Percentiles rank a stretch among this genome's conserved stretches.
These are phyloP conservation scores for Chorisops tibialis DNA, from an alignment of 2,888 invertebrate genomes.

Conservation along the genomic window DNA sequence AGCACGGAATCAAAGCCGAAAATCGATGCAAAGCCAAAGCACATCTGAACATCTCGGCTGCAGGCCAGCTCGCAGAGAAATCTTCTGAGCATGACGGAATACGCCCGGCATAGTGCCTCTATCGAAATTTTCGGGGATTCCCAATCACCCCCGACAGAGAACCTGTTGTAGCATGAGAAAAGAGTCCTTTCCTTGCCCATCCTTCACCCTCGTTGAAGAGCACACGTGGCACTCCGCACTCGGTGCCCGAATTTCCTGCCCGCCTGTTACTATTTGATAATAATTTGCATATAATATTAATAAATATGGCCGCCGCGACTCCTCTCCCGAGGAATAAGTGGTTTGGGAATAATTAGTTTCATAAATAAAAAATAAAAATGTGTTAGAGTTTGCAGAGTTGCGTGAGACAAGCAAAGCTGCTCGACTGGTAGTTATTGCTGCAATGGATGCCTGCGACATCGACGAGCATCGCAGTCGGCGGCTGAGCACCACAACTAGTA, in stretches of 20 bases:
- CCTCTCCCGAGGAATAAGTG: constrained; percentile 28
- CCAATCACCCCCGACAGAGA: no score
- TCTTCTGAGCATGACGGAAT: no score
- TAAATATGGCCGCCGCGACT: constrained; percentile 40
- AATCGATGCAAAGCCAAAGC: no score
- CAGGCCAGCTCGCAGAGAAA: no score
- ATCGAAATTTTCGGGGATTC: no score
- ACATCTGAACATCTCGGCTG: no score
- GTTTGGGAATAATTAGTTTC: constrained; percentile 16
- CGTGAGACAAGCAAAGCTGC: constrained; percentile 4
- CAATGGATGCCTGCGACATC: background rate
- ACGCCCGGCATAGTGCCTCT: no score
- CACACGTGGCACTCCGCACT: no score
- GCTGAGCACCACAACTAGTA: background rate
- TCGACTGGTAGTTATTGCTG: background rate
- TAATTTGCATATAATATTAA: constrained; percentile 44
- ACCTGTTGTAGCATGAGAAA: no score
- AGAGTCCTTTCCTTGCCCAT: no score
- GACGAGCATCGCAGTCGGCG: background rate
- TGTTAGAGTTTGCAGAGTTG: constrained; percentile 25
- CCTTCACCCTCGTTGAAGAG: no score
- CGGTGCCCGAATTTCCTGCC: constrained; percentile 35
- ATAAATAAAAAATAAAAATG: constrained; percentile 21
- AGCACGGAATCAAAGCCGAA: no score
- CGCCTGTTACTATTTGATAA: constrained; percentile 46